Evolutionary conservation across 2,113 vertebrate species (phyloP).

Genomic region (Pterophyllum scalare): DNA sequence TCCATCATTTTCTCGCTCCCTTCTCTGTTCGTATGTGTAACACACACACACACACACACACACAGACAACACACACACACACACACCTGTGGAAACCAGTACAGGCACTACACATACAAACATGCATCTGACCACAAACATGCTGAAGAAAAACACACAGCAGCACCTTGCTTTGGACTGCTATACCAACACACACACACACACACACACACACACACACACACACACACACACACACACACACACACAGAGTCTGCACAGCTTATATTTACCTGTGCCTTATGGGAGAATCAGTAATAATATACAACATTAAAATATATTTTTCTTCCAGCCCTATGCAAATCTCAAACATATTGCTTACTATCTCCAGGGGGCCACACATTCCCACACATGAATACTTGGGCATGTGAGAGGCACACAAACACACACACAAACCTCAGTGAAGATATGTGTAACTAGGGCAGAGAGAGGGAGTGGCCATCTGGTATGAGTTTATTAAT

Average conservation of each 20-base stretch:
- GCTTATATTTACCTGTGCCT: constrained; percentile 28
- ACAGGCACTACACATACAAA: constrained; percentile 55
- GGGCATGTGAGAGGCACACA: not conserved
- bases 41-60: constrained; percentile 19
- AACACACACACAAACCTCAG: constrained; percentile 19
- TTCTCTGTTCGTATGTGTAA: constrained; percentile 32
- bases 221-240: not conserved
- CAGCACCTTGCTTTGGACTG: not conserved
- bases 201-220: not conserved
- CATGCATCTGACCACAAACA: constrained; percentile 65
- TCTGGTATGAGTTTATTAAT: constrained; percentile 65
- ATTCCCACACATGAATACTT: constrained; percentile 43
- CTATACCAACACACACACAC: not conserved
- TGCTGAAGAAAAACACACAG: constrained; percentile 33
- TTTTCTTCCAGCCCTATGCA: constrained; percentile 66
- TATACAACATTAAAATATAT: constrained; percentile 56
- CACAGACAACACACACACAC: not conserved
- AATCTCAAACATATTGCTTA: constrained; percentile 75
- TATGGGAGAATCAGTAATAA: constrained; percentile 51
- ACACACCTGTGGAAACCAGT: constrained; percentile 24
- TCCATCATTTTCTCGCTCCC: constrained; percentile 39
- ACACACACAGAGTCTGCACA: not conserved
- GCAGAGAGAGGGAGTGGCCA: constrained; percentile 33
- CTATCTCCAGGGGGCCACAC: constrained; percentile 60
- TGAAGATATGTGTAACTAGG: constrained; percentile 52